phyloP scores from a whole-genome alignment of 2,797 vertebrate species.

The Lepilemur ruficaudatus region DNA sequence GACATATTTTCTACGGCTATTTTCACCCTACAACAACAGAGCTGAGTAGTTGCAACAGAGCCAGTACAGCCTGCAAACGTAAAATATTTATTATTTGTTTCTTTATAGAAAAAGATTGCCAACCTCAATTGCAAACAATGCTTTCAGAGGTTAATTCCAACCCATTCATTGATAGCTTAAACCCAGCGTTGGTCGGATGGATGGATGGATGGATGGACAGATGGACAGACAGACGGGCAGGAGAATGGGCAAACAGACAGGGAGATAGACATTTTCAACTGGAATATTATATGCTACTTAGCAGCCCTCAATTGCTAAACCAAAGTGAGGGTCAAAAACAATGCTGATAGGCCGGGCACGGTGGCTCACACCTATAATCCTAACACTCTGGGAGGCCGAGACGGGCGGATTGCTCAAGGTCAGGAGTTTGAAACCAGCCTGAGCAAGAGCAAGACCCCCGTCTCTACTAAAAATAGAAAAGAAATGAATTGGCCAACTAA shows the following conservation, averaged over 20 bases:
- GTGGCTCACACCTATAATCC: no score
- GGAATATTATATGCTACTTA: background rate
- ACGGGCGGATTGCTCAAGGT: no score
- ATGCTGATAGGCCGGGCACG: no score
- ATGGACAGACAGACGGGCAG: background rate
- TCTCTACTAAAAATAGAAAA: no score
- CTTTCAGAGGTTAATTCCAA: constrained; percentile 20
- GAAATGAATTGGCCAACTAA: no score
- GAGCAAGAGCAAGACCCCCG: no score
- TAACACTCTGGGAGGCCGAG: no score
- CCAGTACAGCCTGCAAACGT: background rate
- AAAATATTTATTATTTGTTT: background rate
- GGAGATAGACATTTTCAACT: background rate
- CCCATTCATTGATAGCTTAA: background rate
- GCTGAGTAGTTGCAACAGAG: background rate
- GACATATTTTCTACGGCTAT: background rate
- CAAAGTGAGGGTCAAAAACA: background rate
- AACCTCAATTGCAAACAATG: background rate
- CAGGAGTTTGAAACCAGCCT: no score
- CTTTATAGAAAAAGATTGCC: background rate
- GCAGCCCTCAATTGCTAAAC: background rate
- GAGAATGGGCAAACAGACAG: background rate
- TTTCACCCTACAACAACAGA: background rate
- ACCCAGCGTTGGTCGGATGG: background rate
- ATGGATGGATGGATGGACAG: background rate